phyloP scores from a whole-genome alignment of 2,888 invertebrate species.

The Leptinotarsa rubiginosa region DNA sequence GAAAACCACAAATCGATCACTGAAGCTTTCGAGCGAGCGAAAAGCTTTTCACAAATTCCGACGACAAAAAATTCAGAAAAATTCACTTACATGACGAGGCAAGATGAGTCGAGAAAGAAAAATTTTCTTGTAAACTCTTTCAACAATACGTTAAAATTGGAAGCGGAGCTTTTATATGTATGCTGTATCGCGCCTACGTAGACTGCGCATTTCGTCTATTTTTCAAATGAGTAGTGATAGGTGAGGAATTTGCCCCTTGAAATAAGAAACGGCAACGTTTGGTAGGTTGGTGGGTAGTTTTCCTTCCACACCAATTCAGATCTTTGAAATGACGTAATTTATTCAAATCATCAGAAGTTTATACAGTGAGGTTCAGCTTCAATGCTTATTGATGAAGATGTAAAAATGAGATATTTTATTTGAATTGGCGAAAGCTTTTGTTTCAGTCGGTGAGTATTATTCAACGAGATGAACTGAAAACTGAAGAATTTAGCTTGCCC shows the following conservation, averaged over 20 bases:
- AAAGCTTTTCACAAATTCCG: conserved; percentile 12
- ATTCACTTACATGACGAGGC: conserved; percentile 39
- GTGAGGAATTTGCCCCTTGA: neutral
- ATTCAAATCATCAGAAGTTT: neutral
- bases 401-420: no score
- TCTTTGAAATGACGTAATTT: neutral
- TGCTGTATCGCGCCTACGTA: conserved; percentile 41
- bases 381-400: no score
- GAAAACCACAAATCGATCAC: neutral
- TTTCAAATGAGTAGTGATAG: conserved; percentile 3
- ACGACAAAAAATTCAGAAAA: conserved; percentile 22
- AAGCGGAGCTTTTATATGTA: conserved; percentile 40
- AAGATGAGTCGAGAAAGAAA: conserved; percentile 31
- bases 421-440: no score
- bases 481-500: no score
- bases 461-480: no score
- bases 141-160: conserved; percentile 43
- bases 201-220: conserved; percentile 36
- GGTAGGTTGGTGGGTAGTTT: neutral
- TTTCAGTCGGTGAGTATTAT: no score
- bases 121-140: conserved; percentile 41
- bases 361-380: neutral
- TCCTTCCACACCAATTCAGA: neutral
- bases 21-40: neutral
- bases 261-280: neutral